Evolutionary conservation across 2,797 vertebrate species (phyloP).

Genomic region (Lacerta agilis): DNA sequence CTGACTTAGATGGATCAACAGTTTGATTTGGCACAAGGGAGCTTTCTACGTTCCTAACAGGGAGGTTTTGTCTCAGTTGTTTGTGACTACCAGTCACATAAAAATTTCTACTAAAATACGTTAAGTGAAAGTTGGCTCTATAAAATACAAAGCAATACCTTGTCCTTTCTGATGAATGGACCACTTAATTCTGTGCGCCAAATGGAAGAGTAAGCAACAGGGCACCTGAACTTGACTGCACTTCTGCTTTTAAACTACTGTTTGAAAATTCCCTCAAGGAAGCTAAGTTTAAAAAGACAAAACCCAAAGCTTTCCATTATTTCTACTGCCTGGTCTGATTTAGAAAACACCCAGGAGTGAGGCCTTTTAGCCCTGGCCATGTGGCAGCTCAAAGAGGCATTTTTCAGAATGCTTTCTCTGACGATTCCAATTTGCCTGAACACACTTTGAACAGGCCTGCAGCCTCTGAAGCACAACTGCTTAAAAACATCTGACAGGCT

Average conservation of each 20-base stretch:
- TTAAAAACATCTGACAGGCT: slow-evolving; percentile 35
- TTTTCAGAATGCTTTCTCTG: fast-evolving
- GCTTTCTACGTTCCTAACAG: background rate
- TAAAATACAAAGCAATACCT: background rate
- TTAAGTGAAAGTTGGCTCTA: background rate
- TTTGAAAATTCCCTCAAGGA: slow-evolving; percentile 5
- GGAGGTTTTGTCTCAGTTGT: background rate
- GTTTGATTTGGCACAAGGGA: background rate
- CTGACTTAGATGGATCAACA: too few species aligned
- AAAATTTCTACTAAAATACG: background rate
- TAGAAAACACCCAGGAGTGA: background rate
- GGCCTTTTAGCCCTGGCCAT: background rate
- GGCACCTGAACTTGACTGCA: background rate
- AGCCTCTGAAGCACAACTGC: background rate
- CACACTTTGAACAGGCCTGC: background rate
- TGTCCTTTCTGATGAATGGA: background rate
- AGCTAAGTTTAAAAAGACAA: background rate
- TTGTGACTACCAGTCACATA: background rate
- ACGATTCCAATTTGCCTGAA: background rate
- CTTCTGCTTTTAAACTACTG: background rate
- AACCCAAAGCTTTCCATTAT: slow-evolving; percentile 8
- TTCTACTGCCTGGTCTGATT: background rate
- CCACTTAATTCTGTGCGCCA: background rate
- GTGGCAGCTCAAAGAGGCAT: background rate
- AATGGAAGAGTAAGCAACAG: background rate